Conservation (phyloP, 92 coral and sea anemone genomes). For the Siderastrea radians region DNA sequence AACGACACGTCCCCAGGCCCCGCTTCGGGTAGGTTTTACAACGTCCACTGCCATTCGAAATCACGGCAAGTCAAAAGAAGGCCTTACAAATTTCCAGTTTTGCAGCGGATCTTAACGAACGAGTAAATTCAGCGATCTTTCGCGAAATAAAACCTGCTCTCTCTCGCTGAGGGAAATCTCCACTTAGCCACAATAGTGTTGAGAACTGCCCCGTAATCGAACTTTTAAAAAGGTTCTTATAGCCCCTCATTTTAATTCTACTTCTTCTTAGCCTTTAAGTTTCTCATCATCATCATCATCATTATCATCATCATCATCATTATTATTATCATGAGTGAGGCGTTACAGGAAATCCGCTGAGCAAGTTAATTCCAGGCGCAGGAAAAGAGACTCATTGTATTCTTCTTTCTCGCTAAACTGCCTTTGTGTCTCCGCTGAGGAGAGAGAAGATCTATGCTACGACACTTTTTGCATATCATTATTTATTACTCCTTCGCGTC, state of each 20-base stretch:
- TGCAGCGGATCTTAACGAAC: background rate
- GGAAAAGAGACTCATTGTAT: background rate
- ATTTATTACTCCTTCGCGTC: background rate
- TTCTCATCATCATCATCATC: too few relatives aligned
- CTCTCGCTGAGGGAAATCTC: background rate
- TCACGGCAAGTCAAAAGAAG: background rate
- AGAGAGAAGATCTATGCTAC: background rate
- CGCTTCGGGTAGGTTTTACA: conserved; percentile 74
- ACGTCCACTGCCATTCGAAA: background rate
- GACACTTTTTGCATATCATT: background rate
- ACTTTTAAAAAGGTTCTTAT: too few relatives aligned
- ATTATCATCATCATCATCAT: too few relatives aligned
- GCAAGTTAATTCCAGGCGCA: background rate
- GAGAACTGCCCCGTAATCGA: too few relatives aligned
- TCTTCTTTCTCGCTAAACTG: background rate
- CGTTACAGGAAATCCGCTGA: background rate
- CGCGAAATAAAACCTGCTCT: background rate
- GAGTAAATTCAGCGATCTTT: background rate
- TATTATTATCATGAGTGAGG: too few relatives aligned
- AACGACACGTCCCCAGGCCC: conserved; percentile 79
- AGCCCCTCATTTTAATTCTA: too few relatives aligned
- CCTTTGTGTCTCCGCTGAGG: background rate
- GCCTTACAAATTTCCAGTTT: background rate
- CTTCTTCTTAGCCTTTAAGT: too few relatives aligned
- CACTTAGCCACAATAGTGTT: too few relatives aligned